These are phyloP conservation scores for Drosophila tanythrix DNA, from an alignment of 2,888 invertebrate species.

Conservation along the genomic window DNA sequence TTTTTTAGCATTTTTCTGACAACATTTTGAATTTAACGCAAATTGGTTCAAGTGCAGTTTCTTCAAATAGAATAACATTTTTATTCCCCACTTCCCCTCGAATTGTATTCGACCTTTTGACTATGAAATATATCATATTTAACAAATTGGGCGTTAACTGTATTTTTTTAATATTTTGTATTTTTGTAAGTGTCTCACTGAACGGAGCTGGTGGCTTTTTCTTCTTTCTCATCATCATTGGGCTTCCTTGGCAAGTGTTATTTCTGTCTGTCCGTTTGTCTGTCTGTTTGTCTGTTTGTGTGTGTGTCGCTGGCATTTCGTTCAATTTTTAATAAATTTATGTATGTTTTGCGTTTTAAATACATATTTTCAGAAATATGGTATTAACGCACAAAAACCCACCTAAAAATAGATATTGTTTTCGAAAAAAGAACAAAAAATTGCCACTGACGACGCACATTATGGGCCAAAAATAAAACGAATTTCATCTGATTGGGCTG, in stretches of 20 bases:
- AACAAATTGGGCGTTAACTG: conserved; percentile 5
- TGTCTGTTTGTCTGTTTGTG: not conserved
- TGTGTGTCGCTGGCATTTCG: conserved; percentile 46
- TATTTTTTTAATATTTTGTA: not conserved
- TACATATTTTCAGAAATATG: conserved; percentile 73
- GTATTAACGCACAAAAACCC: conserved; percentile 78
- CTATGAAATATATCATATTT: not conserved
- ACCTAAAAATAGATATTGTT: conserved; percentile 73
- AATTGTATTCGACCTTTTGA: not conserved
- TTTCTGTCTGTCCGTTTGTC: not conserved
- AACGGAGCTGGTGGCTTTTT: conserved; percentile 1
- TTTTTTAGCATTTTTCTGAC: not conserved
- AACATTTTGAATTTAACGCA: not conserved
- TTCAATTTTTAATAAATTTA: conserved; percentile 68
- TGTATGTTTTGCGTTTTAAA: conserved; percentile 61
- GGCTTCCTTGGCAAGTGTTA: conserved; percentile 28
- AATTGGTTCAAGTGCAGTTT: conserved; percentile 12
- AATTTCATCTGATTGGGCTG: conserved; percentile 35
- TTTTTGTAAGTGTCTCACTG: conserved; percentile 1
- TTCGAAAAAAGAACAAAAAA: conserved; percentile 65
- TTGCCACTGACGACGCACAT: conserved; percentile 73
- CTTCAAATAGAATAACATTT: not conserved
- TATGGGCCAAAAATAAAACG: conserved; percentile 70
- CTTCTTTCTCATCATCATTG: conserved; percentile 1
- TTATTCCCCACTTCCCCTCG: too few relatives aligned